These are phyloP conservation scores for Aelia acuminata DNA, from an alignment of 2,888 invertebrate genomes.

Conservation along the genomic window DNA sequence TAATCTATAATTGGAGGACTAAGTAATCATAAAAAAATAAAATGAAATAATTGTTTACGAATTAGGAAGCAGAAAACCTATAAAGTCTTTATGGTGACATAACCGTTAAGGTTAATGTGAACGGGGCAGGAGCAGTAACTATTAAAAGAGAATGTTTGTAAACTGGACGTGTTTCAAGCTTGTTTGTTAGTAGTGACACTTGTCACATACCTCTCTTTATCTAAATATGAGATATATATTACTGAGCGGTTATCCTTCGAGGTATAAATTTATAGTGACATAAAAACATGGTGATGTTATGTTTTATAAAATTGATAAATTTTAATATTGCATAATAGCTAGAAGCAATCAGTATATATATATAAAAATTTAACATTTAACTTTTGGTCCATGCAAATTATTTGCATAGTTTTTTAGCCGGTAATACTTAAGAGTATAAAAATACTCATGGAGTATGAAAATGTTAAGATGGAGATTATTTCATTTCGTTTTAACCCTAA, in stretches of 20 bases:
- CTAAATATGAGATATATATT: neutral
- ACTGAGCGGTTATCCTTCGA: neutral
- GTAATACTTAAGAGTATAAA: no score
- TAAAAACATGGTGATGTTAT: neutral
- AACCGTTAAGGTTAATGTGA: neutral
- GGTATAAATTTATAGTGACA: neutral
- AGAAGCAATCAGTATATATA: no score
- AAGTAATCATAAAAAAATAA: no score
- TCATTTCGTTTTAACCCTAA: no score
- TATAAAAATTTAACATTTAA: no score
- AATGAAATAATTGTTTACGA: neutral
- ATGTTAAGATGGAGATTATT: no score
- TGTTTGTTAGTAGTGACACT: constrained; percentile 1
- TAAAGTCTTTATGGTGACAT: neutral
- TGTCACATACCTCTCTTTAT: neutral
- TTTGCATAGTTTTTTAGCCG: no score
- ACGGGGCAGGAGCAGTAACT: neutral
- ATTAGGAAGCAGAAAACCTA: neutral
- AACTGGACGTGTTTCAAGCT: neutral
- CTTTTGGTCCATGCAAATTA: no score
- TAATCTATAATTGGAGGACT: no score
- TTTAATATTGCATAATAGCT: no score
- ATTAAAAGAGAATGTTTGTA: neutral
- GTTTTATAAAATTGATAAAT: no score
- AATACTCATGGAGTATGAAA: no score